These are phyloP conservation scores for Triplophysa siluroides DNA, from an alignment of 2,113 vertebrate genomes.

Conservation along the genomic window DNA sequence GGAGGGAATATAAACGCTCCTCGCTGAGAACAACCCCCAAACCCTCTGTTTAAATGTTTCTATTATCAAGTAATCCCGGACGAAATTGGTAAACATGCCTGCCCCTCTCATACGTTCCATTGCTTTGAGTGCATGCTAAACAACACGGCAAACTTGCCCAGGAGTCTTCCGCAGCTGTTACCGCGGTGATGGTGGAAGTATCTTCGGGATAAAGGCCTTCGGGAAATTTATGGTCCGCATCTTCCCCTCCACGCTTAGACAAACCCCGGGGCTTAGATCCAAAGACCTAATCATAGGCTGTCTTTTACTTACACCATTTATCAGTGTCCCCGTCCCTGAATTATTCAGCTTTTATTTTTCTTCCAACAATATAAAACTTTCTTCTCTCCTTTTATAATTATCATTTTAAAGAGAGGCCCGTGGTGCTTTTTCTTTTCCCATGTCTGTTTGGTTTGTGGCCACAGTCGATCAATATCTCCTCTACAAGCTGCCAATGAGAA, in stretches of 20 bases:
- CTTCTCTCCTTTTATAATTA: constrained; percentile 35
- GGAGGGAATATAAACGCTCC: constrained; percentile 30
- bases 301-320: constrained; percentile 30
- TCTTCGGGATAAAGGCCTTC: constrained; percentile 4
- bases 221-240: constrained; percentile 47
- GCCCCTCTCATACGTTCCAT: background rate
- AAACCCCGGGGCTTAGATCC: constrained; percentile 42
- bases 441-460: constrained; percentile 49
- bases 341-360: constrained; percentile 43
- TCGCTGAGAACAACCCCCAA: constrained; percentile 33
- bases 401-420: constrained; percentile 41
- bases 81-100: constrained; percentile 29
- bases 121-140: background rate
- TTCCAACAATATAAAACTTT: constrained; percentile 35
- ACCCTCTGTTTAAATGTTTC: constrained; percentile 32
- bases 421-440: background rate
- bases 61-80: constrained; percentile 37
- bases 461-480: constrained; percentile 49
- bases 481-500: constrained; percentile 43
- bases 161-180: constrained; percentile 32
- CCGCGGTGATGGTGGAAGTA: constrained; percentile 9
- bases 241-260: constrained; percentile 40
- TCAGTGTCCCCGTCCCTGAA: constrained; percentile 27
- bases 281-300: constrained; percentile 46
- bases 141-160: constrained; percentile 27